Conservation (phyloP, 2,888 invertebrate species). For the Oxyteleia sp. region DNA sequence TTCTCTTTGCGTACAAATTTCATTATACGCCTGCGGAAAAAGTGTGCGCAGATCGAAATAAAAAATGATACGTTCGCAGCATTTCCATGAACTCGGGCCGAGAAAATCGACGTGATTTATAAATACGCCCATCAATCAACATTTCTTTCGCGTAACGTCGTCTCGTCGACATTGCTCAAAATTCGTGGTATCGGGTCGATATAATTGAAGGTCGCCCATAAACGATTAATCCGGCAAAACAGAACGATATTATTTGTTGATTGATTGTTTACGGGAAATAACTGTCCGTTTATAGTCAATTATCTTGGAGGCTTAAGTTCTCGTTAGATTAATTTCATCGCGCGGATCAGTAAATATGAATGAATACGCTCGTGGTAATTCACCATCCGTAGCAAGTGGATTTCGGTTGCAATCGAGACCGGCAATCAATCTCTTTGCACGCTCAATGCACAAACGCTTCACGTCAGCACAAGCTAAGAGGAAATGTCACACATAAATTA, state of each 20-base stretch:
- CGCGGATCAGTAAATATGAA: not conserved
- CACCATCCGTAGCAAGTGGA: not conserved
- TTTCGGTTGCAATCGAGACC: not conserved
- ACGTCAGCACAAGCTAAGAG: constrained; percentile 19
- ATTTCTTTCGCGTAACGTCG: not conserved
- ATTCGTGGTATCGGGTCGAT: not conserved
- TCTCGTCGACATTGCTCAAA: not conserved
- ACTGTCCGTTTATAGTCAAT: not conserved
- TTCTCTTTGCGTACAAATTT: not conserved
- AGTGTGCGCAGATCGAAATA: not conserved
- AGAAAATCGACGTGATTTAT: not conserved
- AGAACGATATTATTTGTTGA: not conserved
- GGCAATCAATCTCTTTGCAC: constrained; percentile 22
- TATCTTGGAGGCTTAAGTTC: not conserved
- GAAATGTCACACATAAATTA: constrained; percentile 26
- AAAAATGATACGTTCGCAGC: not conserved
- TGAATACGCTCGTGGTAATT: not conserved
- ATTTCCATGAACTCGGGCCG: not conserved
- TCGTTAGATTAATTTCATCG: not conserved
- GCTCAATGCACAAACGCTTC: constrained; percentile 29
- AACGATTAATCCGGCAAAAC: not conserved
- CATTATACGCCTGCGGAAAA: not conserved
- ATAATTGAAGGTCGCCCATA: no score
- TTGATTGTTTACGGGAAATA: not conserved
- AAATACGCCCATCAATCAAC: not conserved